Percentiles rank a stretch among this genome's conserved stretches.
These are phyloP conservation scores for Craniophora ligustri DNA, from an alignment of 2,888 invertebrate species.

Conservation along the genomic window DNA sequence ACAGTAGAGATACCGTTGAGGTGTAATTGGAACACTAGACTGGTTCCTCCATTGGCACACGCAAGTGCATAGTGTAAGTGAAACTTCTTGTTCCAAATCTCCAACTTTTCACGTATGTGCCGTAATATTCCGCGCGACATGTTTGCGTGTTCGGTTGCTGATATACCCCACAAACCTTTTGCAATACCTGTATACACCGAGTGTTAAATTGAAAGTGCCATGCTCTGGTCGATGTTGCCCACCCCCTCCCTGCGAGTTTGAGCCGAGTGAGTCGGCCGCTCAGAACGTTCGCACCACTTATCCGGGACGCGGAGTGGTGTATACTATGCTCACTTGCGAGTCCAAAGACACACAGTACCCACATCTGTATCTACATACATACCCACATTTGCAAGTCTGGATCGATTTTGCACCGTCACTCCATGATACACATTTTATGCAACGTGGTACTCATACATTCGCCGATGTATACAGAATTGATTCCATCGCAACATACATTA, in stretches of 20 bases:
- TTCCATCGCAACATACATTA: conserved; percentile 57
- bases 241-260: conserved; percentile 68
- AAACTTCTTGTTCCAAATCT: conserved; percentile 90
- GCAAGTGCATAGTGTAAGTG: conserved; percentile 88
- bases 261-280: conserved; percentile 55
- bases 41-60: conserved; percentile 87
- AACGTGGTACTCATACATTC: conserved; percentile 61
- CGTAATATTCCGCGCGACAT: conserved; percentile 82
- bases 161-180: conserved; percentile 79
- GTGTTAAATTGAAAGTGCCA: conserved; percentile 86
- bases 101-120: conserved; percentile 86
- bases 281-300: conserved; percentile 64
- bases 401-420: conserved; percentile 91
- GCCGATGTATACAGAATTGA: conserved; percentile 61
- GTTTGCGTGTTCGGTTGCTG: conserved; percentile 87
- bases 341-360: conserved; percentile 74
- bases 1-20: conserved; percentile 77
- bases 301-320: conserved; percentile 74
- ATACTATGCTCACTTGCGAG: conserved; percentile 77
- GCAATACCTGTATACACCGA: conserved; percentile 80
- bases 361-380: conserved; percentile 65
- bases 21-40: conserved; percentile 82
- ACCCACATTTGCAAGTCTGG: conserved; percentile 80
- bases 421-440: conserved; percentile 76
- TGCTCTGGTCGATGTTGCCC: conserved; percentile 86